Evolutionary conservation across 2,888 invertebrate species (phyloP), one percentile per base, ranked within the genome.

Genomic region (Phalera bucephala): DNA sequence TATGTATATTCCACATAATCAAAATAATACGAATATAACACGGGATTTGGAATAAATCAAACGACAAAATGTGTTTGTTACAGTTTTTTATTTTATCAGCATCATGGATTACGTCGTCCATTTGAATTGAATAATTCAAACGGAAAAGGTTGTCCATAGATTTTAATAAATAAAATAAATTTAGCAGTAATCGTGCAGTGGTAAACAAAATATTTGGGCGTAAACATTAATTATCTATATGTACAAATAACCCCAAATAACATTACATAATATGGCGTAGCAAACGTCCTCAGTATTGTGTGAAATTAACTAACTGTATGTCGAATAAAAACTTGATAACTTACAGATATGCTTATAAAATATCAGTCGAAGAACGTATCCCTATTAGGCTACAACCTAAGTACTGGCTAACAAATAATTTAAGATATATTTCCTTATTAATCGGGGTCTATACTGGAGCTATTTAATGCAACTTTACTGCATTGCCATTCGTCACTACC

Each of bases 401-500:
- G 64, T 81, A 83, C 77, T 86, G 82, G 82, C 80, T 82, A 80
- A 82, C 37, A 62, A 58, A 54, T 71, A 65, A 61, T 28, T 49
- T 50, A 50, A 39, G 5, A 36, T 35, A 34, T 31, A 29, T 33
- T 38, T 39, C 40, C 29, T 29, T 34, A 33, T 79, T 73, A 86
- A 59, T 85, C 81, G 17, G 83, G 80, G 40, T 81, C 76, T 52
- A 64, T 68, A 42, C 59, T 76, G 29, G 83, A 70, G 50, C 56
- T 68, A 45, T 73, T 78, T 21, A 58, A 62, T 37, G 72, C 51
- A 14, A 55, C 52, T 41, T 58, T 69, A 37, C 37, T 64, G 75
- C 94, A 94, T 47, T 92, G 89, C 76, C 90, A 91, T 71, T 94
- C 94, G 76, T 94, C 94, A 70, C 94, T 94, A 22, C 94, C 94